Conservation (phyloP, 2,888 invertebrate genomes). For the Volucella zonaria region DNA sequence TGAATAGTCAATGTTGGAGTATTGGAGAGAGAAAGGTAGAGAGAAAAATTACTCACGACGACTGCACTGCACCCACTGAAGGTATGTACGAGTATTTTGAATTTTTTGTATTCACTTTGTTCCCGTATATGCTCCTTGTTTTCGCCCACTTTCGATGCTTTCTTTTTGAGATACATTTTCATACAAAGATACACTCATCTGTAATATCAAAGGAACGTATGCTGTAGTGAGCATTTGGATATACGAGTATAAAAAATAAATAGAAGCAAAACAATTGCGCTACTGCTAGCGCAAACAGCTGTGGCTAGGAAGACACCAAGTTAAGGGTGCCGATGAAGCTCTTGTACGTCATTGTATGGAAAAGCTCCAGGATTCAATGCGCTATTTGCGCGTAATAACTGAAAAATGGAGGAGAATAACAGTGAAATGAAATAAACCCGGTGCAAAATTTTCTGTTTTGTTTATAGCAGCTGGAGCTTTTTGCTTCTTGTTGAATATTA, state of each 20-base stretch:
- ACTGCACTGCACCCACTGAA: conserved; percentile 64
- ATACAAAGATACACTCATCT: conserved; percentile 23
- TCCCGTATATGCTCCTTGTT: background rate
- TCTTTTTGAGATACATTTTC: conserved; percentile 26
- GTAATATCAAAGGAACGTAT: conserved; percentile 47
- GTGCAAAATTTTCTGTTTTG: conserved; percentile 42
- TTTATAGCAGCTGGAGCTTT: conserved; percentile 32
- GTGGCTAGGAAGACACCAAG: conserved; percentile 28
- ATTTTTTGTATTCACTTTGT: background rate
- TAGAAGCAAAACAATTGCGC: conserved; percentile 19
- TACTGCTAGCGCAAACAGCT: conserved; percentile 60
- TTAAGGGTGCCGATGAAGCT: conserved; percentile 41
- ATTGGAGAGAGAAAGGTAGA: conserved; percentile 29
- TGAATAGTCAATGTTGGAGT: conserved; percentile 23
- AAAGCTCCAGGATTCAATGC: conserved; percentile 68
- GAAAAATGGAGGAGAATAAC: conserved; percentile 17
- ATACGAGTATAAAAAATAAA: conserved; percentile 10
- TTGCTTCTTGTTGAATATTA: conserved; percentile 41
- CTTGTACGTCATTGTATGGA: conserved; percentile 58
- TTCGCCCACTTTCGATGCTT: conserved; percentile 24
- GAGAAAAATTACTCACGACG: conserved; percentile 46
- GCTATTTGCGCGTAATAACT: conserved; percentile 63
- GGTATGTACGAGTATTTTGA: background rate
- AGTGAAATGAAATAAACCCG: conserved; percentile 41
- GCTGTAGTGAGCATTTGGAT: conserved; percentile 1